Base-by-base conservation (phyloP, 2,888 invertebrate species). In the Dastarcus helophoroides region DNA sequence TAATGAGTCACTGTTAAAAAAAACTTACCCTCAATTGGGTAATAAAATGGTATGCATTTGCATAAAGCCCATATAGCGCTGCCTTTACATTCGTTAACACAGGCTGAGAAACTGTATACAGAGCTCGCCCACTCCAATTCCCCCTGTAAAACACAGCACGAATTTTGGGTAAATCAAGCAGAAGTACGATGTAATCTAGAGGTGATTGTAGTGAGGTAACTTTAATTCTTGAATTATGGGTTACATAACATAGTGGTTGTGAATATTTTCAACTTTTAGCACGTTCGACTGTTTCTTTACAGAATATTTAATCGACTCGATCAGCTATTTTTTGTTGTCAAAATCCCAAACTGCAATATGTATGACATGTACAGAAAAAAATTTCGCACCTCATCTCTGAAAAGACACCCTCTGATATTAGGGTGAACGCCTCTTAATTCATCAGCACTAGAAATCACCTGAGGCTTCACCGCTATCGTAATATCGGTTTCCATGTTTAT, bases 11-110 rank as follows among this genome's bases (percentile, higher is more conserved):
- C 15, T 12, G n/a, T 2, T 24, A 11, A 12, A 5, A 26, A 3
- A 26, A n/a, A n/a, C 10, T 9, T 11, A 31, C 35, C 31, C 31
- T 26, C 24, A 6, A 23, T 14, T 2, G 35, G 35, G 16, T 35
- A 35, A 35, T 35, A 35, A 19, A 30, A 35, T 9, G 35, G 35
- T 8, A 22, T 14, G n/a, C 35, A 35, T 17, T 19, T 23, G 15
- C 35, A 35, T 8, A 11, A 10, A 11, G 17, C 25, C n/a, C 13
- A 23, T 8, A 35, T 22, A 8, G 3, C 6, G 9, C 27, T 22
- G n/a, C 27, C 35, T 27, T 35, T 25, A 13, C 35, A 35, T 27
- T 35, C 16, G 3, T 29, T 26, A 14, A 24, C 27, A 23, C 35
- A 35, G 3, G 27, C 30, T 9, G 26, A 8, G 14, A 33, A 30